Percentiles rank a stretch among this genome's conserved stretches.
phyloP scores from a whole-genome alignment of 2,888 invertebrate species.

The Petrolisthes manimaculis region DNA sequence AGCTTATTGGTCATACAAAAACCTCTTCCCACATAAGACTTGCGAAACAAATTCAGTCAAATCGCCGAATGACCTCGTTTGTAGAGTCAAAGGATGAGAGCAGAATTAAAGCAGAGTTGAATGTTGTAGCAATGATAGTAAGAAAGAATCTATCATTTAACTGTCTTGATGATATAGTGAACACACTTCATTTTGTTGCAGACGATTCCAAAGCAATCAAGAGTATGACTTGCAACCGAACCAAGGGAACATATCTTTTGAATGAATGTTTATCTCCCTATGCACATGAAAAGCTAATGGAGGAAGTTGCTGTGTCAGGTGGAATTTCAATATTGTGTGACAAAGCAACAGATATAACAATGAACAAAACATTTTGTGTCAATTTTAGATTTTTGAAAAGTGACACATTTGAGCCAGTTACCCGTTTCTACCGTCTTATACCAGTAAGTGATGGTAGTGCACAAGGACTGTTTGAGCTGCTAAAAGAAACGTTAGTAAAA shows the following conservation, averaged over 20 bases:
- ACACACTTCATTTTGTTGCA: constrained; percentile 20
- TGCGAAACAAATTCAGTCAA: constrained; percentile 18
- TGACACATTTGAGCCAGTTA: constrained; percentile 19
- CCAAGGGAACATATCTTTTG: neutral
- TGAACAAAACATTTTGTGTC: no score
- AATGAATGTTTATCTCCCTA: no score
- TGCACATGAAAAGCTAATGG: neutral
- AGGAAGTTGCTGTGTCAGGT: neutral
- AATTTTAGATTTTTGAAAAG: no score
- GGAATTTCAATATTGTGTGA: neutral
- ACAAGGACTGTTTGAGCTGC: constrained; percentile 24
- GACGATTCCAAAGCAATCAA: constrained; percentile 11
- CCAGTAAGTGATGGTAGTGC: constrained; percentile 10
- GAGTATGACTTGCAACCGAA: constrained; percentile 16
- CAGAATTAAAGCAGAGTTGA: constrained; percentile 37
- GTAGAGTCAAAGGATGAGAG: constrained; percentile 27
- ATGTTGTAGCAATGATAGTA: constrained; percentile 38
- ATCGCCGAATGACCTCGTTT: constrained; percentile 3
- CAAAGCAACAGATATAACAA: no score
- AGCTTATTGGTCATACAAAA: constrained; percentile 27
- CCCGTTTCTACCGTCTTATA: no score
- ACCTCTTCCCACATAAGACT: constrained; percentile 13
- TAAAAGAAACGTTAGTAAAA: constrained; percentile 9
- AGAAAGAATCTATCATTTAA: constrained; percentile 22
- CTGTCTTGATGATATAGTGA: no score